Base-by-base conservation (phyloP, 92 coral and sea anemone genomes). In the Epizoanthus illoricatus region DNA sequence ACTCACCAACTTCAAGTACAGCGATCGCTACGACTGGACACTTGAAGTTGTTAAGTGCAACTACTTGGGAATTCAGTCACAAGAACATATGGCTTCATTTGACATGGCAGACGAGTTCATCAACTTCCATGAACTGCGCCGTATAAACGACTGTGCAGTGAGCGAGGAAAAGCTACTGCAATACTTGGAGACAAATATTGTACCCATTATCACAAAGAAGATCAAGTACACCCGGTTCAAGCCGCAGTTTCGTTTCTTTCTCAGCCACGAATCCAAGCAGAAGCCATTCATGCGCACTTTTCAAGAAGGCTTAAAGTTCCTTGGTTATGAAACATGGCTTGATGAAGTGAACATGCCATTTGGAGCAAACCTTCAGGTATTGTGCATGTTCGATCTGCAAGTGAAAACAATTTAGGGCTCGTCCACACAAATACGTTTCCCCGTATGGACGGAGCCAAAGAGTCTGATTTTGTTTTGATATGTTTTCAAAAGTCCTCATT, bases 221-320 rank as follows among this genome's bases (percentile, higher is more conserved):
- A 86, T 91, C 85, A 89, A 84, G 63, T 91, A 91, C 79, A 89
- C 89, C 5, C 81, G 39, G 75, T 91, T 80, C 74, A 63, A 20
- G 3, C 95, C 95, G 15, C 90, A 91, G 84, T 91, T 91, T 67
- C 76, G 86, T 19, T 86, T 91, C 83, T 89, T 91, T 68, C 85
- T 91, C 65, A 91, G 95, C 86, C 92, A 91, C 87, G 87, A 89
- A 58, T 84, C 95, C 33, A 79, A 84, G 60, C 87, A 91, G 80
- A 89, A 91, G 74, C 92, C 95, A 7, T 10, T 91, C 45, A 84
- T 91, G 95, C 72, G 85, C 11, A 91, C 92, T 28, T 91, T 89
- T 66, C 83, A 80, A 21, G 69, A 84, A 54, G 95, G 95, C 2
- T 86, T 91, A n/a, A 84, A 80, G 74, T 91, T 91, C 45, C 85